Evolutionary conservation across 2,113 vertebrate species (phyloP).

Genomic region (Struthio camelus): DNA sequence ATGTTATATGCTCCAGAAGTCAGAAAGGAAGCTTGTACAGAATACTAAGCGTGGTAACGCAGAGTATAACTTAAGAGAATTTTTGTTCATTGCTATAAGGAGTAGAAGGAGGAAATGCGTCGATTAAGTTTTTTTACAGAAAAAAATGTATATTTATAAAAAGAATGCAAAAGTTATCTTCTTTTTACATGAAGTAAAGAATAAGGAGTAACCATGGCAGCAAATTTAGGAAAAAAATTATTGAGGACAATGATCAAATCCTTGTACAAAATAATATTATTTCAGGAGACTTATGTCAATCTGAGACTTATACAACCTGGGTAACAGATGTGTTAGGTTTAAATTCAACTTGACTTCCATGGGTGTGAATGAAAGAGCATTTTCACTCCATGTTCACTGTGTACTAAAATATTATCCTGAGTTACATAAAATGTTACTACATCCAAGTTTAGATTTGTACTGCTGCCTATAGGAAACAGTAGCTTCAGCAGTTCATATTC

Average conservation of each 20-base stretch:
- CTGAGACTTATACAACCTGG: background rate
- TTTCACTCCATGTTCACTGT: background rate
- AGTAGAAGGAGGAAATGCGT: background rate
- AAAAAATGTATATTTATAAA: background rate
- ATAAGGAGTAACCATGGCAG: background rate
- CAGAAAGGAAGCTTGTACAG: background rate
- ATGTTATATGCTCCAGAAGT: background rate
- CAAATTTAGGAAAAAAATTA: background rate
- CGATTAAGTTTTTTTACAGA: background rate
- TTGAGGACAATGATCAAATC: background rate
- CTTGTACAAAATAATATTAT: background rate
- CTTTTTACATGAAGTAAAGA: background rate
- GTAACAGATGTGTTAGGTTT: background rate
- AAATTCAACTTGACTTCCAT: background rate
- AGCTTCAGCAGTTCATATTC: background rate
- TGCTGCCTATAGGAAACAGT: background rate
- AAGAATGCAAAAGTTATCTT: background rate
- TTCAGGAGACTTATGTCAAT: background rate
- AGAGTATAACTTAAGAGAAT: background rate
- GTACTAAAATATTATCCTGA: background rate
- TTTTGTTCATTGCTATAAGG: background rate
- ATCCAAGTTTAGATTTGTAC: background rate
- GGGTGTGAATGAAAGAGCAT: background rate
- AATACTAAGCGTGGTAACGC: background rate
- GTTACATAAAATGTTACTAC: background rate